Base-by-base conservation (phyloP, 2,113 vertebrate species). In the Litocranius walleri region DNA sequence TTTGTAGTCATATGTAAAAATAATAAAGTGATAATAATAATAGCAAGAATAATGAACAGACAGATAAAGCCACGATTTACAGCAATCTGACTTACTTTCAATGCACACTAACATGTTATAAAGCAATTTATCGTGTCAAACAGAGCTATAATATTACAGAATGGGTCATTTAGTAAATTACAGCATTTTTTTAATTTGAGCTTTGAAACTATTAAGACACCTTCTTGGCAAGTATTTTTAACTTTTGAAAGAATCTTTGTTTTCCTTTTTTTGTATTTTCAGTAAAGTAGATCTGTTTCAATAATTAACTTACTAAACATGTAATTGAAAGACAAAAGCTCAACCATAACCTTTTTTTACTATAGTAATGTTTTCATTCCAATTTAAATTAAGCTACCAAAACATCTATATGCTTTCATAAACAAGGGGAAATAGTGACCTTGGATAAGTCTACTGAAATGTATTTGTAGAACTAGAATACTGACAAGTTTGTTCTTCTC, bases 81-180 rank as follows among this genome's bases (percentile, higher is more conserved):
- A 98, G 56, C 85, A 90, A 96, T 91, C 43, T 80, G 7, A 10
- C 67, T 84, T 95, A 95, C 71, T 90, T 97, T 59, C 71, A 74
- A 86, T 94, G 52, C 84, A 85, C 91, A 97, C 90, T 61, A 81
- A 45, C 15, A 27, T 81, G 93, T 94, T 97, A 83, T 81, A 97
- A 97, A 98, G 88, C 57, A 81, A 98, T 98, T 98, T 97, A 95
- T 98, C 97, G 97, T 95, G 81, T 88, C 96, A 97, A 96, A 97
- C 64, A 96, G 97, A 98, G 90, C 94, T 83, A 36, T 90, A 96
- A 90, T 78, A 36, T 90, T 98, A 94, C 82, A 97, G 95, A 98
- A 98, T 95, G 96, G 88, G 86, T 98, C 97, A 98, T 98, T 98
- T 98, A 98, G 88, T 98, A 96, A 59, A 98, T 96, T 96, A 97